Evolutionary conservation across 2,113 vertebrate species (phyloP).

Genomic region (Corvus hawaiiensis): DNA sequence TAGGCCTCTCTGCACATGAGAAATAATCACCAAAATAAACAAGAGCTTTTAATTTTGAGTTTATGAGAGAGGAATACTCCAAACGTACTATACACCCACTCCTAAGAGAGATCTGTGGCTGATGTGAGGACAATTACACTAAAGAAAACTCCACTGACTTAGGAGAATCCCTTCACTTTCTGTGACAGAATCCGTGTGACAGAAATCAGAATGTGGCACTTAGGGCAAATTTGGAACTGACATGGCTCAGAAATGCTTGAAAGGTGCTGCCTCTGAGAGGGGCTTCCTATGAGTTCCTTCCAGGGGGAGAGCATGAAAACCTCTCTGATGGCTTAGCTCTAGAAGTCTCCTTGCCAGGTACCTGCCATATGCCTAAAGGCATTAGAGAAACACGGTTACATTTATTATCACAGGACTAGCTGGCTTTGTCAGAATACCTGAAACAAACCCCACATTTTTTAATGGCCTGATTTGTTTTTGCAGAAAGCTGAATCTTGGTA

Average conservation of each 20-base stretch:
- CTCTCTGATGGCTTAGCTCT: not conserved
- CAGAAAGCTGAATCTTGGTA: constrained; percentile 20
- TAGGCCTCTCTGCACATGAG: not conserved
- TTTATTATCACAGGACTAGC: not conserved
- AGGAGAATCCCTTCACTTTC: not conserved
- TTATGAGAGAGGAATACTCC: not conserved
- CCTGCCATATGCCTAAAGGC: not conserved
- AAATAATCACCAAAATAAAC: not conserved
- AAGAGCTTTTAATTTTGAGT: not conserved
- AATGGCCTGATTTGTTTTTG: constrained; percentile 21
- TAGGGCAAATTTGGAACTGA: not conserved
- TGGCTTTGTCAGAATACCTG: not conserved
- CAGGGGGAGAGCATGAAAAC: not conserved
- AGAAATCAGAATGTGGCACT: constrained; percentile 5
- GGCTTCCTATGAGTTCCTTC: not conserved
- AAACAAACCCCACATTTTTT: constrained; percentile 11
- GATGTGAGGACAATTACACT: not conserved
- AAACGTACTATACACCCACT: not conserved
- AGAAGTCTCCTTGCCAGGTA: not conserved
- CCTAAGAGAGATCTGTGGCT: not conserved
- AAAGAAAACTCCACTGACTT: not conserved
- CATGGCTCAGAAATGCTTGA: not conserved
- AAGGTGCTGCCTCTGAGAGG: not conserved
- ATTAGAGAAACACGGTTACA: not conserved
- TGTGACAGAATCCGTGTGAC: not conserved